Evolutionary conservation across 1,140 invertebrate species (phyloP).

Genomic region (Nautilus pompilius): DNA sequence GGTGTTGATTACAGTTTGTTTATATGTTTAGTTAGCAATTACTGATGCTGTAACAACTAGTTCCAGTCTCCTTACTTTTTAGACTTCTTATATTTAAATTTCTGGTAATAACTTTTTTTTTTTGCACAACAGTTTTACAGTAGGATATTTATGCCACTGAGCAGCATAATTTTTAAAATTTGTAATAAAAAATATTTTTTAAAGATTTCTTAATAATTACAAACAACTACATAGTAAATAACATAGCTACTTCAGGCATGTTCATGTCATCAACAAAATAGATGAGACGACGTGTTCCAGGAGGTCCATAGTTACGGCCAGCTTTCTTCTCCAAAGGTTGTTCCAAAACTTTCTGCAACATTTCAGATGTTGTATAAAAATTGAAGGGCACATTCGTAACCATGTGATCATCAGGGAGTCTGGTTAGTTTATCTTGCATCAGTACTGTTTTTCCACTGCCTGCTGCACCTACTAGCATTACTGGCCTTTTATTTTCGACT

Average conservation of each 20-base stretch:
- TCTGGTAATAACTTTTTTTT: too few relatives aligned
- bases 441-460: constrained; percentile 59
- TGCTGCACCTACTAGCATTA: constrained; percentile 90
- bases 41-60: too few relatives aligned
- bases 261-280: constrained; percentile 98
- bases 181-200: not conserved
- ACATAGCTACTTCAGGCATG: constrained; percentile 83
- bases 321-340: constrained; percentile 97
- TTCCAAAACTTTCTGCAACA: constrained; percentile 92
- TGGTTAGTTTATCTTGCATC: constrained; percentile 79
- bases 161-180: too few relatives aligned
- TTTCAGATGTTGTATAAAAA: constrained; percentile 94
- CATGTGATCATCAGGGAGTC: constrained; percentile 80
- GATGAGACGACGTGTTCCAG: constrained; percentile 88
- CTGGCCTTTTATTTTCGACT: constrained; percentile 81
- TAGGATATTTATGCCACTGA: too few relatives aligned
- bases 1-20: too few relatives aligned
- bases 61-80: too few relatives aligned
- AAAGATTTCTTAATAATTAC: not conserved
- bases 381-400: constrained; percentile 93
- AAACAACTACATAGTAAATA: not conserved
- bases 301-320: constrained; percentile 91
- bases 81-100: too few relatives aligned
- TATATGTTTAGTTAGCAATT: too few relatives aligned
- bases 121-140: too few relatives aligned